Evolutionary conservation across 2,113 vertebrate genomes (phyloP).

Genomic region (Crotalus viridis): DNA sequence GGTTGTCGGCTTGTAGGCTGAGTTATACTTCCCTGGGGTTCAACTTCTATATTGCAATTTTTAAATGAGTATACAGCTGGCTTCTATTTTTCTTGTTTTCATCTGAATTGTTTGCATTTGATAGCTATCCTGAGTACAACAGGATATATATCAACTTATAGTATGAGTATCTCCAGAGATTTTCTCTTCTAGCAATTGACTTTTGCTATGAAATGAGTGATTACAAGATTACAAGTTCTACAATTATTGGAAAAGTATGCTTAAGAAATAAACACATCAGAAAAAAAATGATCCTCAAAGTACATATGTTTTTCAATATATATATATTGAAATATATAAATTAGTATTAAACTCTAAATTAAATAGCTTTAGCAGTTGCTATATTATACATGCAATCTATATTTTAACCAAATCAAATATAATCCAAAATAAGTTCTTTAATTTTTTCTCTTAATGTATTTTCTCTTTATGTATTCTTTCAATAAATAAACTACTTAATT

Average conservation of each 20-base stretch:
- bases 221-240: background rate
- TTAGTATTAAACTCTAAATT: background rate
- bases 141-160: background rate
- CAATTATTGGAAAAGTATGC: background rate
- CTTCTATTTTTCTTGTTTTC: background rate
- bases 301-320: background rate
- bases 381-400: background rate
- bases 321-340: background rate
- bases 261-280: too few species aligned
- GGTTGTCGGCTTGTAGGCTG: background rate
- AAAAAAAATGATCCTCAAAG: background rate
- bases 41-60: background rate
- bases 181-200: background rate
- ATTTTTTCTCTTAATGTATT: background rate
- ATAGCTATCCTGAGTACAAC: background rate
- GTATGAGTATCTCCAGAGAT: background rate
- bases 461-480: background rate
- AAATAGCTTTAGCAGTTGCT: background rate
- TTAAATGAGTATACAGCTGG: background rate
- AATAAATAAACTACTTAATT: slow-evolving; percentile 26
- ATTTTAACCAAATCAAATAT: slow-evolving; percentile 43
- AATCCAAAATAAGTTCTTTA: slow-evolving; percentile 16
- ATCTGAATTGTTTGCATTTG: background rate
- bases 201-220: background rate
- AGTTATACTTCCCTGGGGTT: background rate